phyloP scores from a whole-genome alignment of 2,888 invertebrate genomes.

The Chironomus tentans region DNA sequence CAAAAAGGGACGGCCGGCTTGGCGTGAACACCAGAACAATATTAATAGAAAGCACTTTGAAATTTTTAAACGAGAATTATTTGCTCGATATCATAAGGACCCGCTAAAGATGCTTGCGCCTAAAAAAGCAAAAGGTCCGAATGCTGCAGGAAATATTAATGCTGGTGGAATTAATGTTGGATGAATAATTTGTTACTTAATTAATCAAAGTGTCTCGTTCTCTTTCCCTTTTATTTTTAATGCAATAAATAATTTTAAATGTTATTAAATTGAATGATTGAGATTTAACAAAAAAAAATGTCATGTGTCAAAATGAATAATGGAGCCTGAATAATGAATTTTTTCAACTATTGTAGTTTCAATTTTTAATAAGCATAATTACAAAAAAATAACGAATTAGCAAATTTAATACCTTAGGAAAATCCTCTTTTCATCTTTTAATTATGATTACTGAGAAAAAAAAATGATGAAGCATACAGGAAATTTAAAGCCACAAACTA shows the following conservation, averaged over 20 bases:
- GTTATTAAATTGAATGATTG: not conserved
- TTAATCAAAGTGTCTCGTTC: not conserved
- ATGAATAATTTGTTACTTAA: not conserved
- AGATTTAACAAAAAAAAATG: not conserved
- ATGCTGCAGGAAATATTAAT: not conserved
- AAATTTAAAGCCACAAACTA: no score
- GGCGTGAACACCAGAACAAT: constrained; percentile 81
- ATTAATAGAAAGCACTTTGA: constrained; percentile 73
- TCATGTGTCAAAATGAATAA: not conserved
- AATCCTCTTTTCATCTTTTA: no score
- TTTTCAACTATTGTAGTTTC: not conserved
- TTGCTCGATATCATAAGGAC: constrained; percentile 63
- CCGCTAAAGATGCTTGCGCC: constrained; percentile 47
- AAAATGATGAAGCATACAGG: no score
- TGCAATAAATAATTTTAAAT: not conserved
- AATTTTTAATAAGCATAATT: no score
- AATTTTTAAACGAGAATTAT: constrained; percentile 72
- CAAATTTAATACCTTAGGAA: no score
- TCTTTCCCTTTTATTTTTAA: not conserved
- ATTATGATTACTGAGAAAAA: no score
- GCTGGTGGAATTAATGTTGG: not conserved
- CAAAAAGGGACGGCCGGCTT: constrained; percentile 65
- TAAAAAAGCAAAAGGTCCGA: constrained; percentile 20
- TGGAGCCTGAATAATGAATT: not conserved
- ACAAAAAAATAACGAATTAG: no score